Base-by-base conservation (phyloP, 2,888 invertebrate genomes). In the Drosophila diplacantha region DNA sequence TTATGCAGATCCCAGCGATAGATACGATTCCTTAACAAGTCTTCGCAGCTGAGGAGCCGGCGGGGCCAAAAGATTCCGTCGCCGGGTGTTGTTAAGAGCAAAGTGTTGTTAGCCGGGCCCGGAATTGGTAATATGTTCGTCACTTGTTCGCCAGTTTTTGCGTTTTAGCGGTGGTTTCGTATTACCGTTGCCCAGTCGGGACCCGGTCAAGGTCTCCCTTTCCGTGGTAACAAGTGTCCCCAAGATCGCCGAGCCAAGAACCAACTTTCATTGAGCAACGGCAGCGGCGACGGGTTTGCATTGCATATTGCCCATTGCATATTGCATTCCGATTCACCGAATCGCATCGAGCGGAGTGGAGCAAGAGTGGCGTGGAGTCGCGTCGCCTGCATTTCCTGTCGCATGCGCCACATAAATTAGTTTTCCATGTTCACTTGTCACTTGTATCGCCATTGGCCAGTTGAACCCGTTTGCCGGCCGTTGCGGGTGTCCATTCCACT, bases 351-450 rank as follows among this genome's bases (percentile, higher is more conserved):
- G 57, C 31, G 46, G 46, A 47, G 47, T 35, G 46, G 46, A 61
- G 47, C 31, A 46, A 46, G 44, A 31, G 44, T 46, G 44, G 31
- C 14, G 29, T 18, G 20, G 38, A 56, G 59, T 61, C 31, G 57
- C 57, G 61, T 22, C 44, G 47, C 51, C 31, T 44, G 62, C 57
- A 77, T 62, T 74, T 69, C 60, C 70, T 74, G 73, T 71, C 59
- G 73, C 70, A 66, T 81, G 79, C 61, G 69, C 66, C 71, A 82
- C 76, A 84, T 87, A 87, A 86, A 86, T 87, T 86, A 87, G 87
- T 87, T 86, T 86, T 87, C 71, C 87, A 85, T 86, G 87, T 86
- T 84, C 76, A 74, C 75, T 80, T 86, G 87, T 85, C 87, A 85
- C 77, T 84, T 85, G 81, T 86, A 84, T 82, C 81, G 64, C 64